Percentiles rank a stretch among this genome's conserved stretches.
Evolutionary conservation across 2,888 invertebrate species (phyloP).

Genomic region (Escarpia spicata): DNA sequence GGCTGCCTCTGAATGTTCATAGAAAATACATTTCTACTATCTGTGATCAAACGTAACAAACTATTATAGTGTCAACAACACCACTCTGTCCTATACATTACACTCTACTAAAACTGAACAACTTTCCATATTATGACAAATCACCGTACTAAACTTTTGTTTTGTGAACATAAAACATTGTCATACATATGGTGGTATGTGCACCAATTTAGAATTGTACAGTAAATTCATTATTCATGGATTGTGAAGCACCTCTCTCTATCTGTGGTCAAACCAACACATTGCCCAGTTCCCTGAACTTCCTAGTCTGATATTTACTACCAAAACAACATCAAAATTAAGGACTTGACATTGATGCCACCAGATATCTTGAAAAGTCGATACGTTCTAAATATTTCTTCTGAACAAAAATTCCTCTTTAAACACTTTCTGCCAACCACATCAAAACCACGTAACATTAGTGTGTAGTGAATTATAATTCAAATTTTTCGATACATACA

Average conservation of each 20-base stretch:
- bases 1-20: constrained; percentile 16
- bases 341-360: neutral
- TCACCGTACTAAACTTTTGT: neutral
- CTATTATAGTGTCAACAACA: neutral
- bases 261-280: neutral
- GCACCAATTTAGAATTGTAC: neutral
- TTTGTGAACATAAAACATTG: neutral
- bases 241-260: neutral
- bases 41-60: neutral
- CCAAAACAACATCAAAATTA: neutral
- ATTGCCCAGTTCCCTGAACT: neutral
- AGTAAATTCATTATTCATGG: neutral
- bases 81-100: neutral
- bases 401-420: neutral
- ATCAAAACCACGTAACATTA: neutral
- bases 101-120: neutral
- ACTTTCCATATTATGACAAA: neutral
- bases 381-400: neutral
- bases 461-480: too few species aligned
- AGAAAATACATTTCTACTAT: neutral
- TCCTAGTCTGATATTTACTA: neutral
- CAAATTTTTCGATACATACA: too few species aligned
- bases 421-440: neutral
- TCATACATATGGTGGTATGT: neutral
- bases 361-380: neutral